Conservation (phyloP, 2,113 vertebrate genomes). For the Hiodon alosoides region DNA sequence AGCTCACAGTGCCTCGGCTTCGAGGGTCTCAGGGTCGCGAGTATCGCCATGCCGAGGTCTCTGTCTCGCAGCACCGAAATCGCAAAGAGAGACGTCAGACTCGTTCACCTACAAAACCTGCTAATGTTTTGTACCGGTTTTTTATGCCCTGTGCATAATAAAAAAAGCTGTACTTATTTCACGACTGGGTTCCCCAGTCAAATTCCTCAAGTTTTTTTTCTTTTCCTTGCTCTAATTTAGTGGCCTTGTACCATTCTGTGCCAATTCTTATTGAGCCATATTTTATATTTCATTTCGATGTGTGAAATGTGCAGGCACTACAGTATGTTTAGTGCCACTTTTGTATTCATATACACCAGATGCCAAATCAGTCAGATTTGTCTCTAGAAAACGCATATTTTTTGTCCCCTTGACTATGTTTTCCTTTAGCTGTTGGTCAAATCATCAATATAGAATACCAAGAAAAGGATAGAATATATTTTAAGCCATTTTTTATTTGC, state of each 20-base stretch:
- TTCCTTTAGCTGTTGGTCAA: background rate
- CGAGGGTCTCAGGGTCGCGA: background rate
- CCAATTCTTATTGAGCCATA: slow-evolving; percentile 48
- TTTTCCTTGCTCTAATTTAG: slow-evolving; percentile 48
- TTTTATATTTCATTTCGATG: slow-evolving; percentile 43
- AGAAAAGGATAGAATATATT: background rate
- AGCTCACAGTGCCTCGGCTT: background rate
- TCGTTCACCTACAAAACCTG: background rate
- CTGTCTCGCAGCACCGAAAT: background rate
- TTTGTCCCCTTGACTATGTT: background rate
- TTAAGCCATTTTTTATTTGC: background rate
- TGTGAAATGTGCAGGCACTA: slow-evolving; percentile 47
- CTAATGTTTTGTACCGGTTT: background rate
- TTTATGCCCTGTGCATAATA: background rate
- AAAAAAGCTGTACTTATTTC: background rate
- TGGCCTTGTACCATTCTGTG: slow-evolving; percentile 67
- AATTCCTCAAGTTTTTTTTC: slow-evolving; percentile 29
- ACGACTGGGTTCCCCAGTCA: background rate
- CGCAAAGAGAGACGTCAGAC: background rate
- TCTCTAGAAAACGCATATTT: slow-evolving; percentile 29
- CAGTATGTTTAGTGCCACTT: slow-evolving; percentile 42
- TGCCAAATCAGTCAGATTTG: slow-evolving; percentile 36
- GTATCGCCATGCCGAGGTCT: background rate
- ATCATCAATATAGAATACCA: background rate
- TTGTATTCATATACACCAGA: slow-evolving; percentile 38